Percentiles rank a stretch among this genome's conserved stretches.
Conservation (phyloP, 2,797 vertebrate genomes). For the Taeniopygia guttata region DNA sequence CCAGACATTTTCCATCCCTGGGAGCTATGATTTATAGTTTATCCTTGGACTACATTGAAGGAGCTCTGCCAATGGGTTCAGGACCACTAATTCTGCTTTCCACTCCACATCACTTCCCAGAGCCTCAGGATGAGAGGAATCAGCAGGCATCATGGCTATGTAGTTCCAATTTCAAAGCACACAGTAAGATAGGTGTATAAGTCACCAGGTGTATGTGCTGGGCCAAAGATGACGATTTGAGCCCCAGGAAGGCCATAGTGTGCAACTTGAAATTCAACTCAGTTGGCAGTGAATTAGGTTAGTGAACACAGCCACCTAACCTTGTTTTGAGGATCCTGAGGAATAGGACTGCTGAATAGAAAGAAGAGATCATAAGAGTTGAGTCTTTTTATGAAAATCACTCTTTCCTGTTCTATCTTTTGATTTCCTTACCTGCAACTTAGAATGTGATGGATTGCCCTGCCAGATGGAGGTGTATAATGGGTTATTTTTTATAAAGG, state of each 20-base stretch:
- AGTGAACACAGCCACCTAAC: not conserved
- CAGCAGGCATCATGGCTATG: not conserved
- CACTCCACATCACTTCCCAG: not conserved
- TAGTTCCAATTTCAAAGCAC: not conserved
- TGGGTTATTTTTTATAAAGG: not conserved
- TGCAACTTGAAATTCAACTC: not conserved
- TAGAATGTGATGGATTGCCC: not conserved
- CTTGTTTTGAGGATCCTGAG: not conserved
- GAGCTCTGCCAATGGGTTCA: not conserved
- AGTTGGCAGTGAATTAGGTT: not conserved
- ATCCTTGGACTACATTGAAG: constrained; percentile 14
- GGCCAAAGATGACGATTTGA: not conserved
- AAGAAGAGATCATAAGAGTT: not conserved
- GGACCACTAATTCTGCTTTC: not conserved
- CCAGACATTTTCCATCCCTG: not conserved
- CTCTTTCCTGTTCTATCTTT: not conserved
- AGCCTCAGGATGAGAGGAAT: not conserved
- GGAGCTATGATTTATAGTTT: constrained; percentile 7
- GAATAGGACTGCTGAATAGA: not conserved
- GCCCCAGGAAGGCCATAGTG: not conserved
- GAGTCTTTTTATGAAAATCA: not conserved
- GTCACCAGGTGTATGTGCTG: not conserved
- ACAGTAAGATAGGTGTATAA: not conserved
- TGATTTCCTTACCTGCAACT: not conserved
- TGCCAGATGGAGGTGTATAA: not conserved